A percentile compares a stretch with the other conserved stretches of the same genome.
phyloP scores from a whole-genome alignment of 2,113 vertebrate species.

The Pogonocichla stellata region DNA sequence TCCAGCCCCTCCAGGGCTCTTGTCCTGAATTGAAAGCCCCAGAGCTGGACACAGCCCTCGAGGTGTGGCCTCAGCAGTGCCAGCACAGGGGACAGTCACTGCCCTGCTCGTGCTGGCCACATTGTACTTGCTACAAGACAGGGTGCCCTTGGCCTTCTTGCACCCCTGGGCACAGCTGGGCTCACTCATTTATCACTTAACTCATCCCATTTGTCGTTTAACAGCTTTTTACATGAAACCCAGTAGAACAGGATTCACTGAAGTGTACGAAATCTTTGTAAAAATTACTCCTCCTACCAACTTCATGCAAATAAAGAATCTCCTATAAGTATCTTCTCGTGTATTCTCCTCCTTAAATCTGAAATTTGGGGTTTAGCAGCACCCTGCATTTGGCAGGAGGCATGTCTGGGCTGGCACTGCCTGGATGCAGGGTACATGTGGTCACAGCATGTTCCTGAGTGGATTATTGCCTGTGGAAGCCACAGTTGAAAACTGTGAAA shows the following conservation, averaged over 20 bases:
- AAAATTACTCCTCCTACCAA: neutral
- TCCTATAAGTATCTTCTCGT: neutral
- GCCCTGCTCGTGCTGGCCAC: neutral
- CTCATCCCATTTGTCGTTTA: neutral
- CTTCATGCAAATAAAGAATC: neutral
- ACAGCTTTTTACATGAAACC: neutral
- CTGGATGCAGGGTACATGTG: neutral
- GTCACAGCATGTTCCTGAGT: neutral
- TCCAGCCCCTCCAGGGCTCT: neutral
- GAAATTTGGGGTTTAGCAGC: neutral
- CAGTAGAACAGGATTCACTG: neutral
- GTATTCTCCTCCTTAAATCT: neutral
- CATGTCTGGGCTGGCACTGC: neutral
- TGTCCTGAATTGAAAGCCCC: neutral
- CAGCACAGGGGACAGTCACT: neutral
- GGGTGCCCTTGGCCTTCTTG: neutral
- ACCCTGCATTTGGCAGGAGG: neutral
- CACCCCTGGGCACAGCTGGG: neutral
- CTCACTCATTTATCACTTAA: neutral
- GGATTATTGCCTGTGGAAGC: neutral
- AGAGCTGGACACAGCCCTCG: accelerated
- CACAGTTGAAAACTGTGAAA: neutral
- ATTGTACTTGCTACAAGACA: neutral
- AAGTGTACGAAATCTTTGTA: neutral
- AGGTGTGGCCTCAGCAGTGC: neutral